A percentile compares a stretch with the other conserved stretches of the same genome.
These are phyloP conservation scores for Andrena haemorrhoa DNA, from an alignment of 2,888 invertebrate genomes.

Conservation along the genomic window DNA sequence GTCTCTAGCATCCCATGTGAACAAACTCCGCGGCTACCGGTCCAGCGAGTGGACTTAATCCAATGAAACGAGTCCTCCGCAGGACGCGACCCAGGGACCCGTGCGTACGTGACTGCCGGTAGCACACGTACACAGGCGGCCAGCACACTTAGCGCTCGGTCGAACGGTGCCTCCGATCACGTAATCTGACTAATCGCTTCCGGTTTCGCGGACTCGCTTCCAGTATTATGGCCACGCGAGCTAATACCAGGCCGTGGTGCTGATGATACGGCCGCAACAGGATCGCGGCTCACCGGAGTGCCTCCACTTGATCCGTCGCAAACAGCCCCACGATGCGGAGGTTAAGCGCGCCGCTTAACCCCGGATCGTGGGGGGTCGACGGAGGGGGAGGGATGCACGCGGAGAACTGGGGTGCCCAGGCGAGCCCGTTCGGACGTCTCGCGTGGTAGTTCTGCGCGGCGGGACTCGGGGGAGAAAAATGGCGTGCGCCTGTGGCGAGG, in stretches of 20 bases:
- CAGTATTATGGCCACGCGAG: constrained; percentile 79
- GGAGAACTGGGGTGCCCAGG: constrained; percentile 10
- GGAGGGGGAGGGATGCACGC: constrained; percentile 28
- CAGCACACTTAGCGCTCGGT: constrained; percentile 57
- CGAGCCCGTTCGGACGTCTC: too few relatives aligned
- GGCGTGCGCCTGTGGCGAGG: background rate
- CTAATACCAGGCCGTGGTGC: constrained; percentile 69
- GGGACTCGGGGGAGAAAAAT: background rate
- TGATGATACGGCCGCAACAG: constrained; percentile 63
- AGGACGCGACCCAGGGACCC: constrained; percentile 46
- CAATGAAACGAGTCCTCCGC: constrained; percentile 60
- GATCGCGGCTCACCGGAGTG: constrained; percentile 16
- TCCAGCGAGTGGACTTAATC: constrained; percentile 65
- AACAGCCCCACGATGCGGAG: constrained; percentile 59
- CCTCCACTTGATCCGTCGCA: constrained; percentile 61
- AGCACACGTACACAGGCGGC: constrained; percentile 49
- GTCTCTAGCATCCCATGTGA: constrained; percentile 16
- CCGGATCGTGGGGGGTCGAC: constrained; percentile 43
- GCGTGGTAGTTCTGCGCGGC: background rate
- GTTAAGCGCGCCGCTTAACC: constrained; percentile 73
- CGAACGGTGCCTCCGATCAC: constrained; percentile 80
- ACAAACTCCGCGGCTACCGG: constrained; percentile 55
- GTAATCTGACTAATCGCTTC: constrained; percentile 83
- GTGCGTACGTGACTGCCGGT: constrained; percentile 54
- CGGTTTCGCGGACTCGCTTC: constrained; percentile 79